Conservation (phyloP, 2,113 vertebrate species). For the Pseudonaja textilis region DNA sequence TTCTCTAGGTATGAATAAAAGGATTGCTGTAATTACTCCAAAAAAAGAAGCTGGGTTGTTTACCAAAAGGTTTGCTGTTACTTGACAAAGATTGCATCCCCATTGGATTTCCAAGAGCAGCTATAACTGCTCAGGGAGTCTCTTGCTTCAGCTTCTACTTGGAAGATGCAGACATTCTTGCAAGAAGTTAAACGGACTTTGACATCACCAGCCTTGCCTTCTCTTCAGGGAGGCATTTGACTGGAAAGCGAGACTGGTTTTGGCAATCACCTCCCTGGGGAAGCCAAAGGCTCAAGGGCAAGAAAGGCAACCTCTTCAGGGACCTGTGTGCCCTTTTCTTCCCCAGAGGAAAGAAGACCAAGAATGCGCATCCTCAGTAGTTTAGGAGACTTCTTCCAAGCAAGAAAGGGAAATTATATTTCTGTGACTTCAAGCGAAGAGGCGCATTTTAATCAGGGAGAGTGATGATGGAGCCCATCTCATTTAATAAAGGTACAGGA, state of each 20-base stretch:
- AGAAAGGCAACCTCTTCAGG: conserved; percentile 12
- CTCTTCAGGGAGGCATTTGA: conserved; percentile 17
- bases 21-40: conserved; percentile 18
- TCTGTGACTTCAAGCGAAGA: neutral
- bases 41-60: conserved; percentile 36
- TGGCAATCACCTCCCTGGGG: neutral
- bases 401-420: neutral
- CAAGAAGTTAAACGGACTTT: neutral
- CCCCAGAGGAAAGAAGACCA: conserved; percentile 1
- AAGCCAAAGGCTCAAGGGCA: conserved; percentile 11
- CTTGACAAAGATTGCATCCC: conserved; percentile 30
- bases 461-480: neutral
- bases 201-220: neutral
- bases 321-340: neutral
- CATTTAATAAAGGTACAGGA: neutral
- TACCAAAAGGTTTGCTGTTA: conserved; percentile 9
- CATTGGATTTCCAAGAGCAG: conserved; percentile 19
- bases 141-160: conserved; percentile 21
- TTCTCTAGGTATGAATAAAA: conserved; percentile 14
- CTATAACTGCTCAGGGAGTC: conserved; percentile 36
- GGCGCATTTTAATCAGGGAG: neutral
- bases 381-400: conserved; percentile 15
- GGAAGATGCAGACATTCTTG: neutral
- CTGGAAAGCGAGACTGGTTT: neutral
- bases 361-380: neutral